Evolutionary conservation across 2,113 vertebrate species (phyloP).

Genomic region (Geothlypis trichas): DNA sequence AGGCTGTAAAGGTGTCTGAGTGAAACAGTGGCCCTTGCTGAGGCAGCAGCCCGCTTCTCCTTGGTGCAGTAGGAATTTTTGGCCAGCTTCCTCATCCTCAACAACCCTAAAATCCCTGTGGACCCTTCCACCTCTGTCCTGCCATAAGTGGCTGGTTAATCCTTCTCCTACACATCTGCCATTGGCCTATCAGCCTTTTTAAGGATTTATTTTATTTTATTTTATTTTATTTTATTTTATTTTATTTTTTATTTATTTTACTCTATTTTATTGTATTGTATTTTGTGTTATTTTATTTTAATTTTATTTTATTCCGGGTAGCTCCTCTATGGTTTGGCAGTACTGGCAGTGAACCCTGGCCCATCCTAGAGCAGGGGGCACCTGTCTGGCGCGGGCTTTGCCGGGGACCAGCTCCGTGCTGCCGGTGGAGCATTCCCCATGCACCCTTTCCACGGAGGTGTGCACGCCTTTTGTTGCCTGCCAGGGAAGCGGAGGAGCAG

Average conservation of each 20-base stretch:
- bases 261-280: background rate
- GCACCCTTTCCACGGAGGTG: background rate
- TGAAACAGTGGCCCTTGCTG: background rate
- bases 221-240: background rate
- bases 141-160: background rate
- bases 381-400: background rate
- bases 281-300: background rate
- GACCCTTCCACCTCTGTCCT: background rate
- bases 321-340: background rate
- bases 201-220: background rate
- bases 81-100: background rate
- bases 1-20: background rate
- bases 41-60: background rate
- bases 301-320: background rate
- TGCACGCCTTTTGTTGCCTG: conserved; percentile 45
- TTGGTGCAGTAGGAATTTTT: background rate
- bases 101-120: background rate
- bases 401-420: background rate
- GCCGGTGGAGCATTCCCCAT: background rate
- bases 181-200: background rate
- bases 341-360: background rate
- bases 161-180: background rate
- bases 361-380: background rate
- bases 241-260: background rate
- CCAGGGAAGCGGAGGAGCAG: conserved; percentile 45